These are phyloP conservation scores for Zaprionus davidi DNA, from an alignment of 1,140 invertebrate genomes.

Conservation along the genomic window DNA sequence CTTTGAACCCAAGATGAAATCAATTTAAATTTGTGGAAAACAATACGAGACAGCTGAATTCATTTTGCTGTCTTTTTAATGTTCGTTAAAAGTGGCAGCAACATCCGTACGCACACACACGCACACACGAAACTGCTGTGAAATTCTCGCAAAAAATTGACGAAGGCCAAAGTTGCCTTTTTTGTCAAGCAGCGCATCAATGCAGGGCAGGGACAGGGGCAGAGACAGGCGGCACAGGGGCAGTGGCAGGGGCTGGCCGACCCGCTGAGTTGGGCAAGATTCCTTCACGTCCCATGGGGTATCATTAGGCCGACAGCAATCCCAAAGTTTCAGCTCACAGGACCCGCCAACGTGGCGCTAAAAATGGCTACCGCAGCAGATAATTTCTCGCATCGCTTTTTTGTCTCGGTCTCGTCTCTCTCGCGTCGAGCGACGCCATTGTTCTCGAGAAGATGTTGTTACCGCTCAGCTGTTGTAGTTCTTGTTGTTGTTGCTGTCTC, in stretches of 20 bases:
- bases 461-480: not conserved
- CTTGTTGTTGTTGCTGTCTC: conserved; percentile 27
- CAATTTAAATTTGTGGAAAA: conserved; percentile 59
- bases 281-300: conserved; percentile 57
- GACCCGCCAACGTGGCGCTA: conserved; percentile 29
- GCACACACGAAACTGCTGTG: not conserved
- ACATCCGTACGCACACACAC: conserved; percentile 3
- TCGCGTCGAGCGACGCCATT: conserved; percentile 26
- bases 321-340: conserved; percentile 31
- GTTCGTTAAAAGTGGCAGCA: conserved; percentile 44
- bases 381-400: conserved; percentile 66
- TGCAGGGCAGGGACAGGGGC: conserved; percentile 6
- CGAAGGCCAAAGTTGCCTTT: conserved; percentile 59
- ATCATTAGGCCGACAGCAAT: conserved; percentile 51
- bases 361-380: conserved; percentile 63
- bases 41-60: conserved; percentile 48
- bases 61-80: conserved; percentile 43
- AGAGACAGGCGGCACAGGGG: too few species aligned
- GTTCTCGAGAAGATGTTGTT: conserved; percentile 42
- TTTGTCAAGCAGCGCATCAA: conserved; percentile 44
- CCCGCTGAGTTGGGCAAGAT: conserved; percentile 48
- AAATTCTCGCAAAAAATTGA: conserved; percentile 41
- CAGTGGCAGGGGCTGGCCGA: not conserved
- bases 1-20: conserved; percentile 43
- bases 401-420: conserved; percentile 38